Conservation (phyloP, 2,113 vertebrate species). For the Haplochromis burtoni region DNA sequence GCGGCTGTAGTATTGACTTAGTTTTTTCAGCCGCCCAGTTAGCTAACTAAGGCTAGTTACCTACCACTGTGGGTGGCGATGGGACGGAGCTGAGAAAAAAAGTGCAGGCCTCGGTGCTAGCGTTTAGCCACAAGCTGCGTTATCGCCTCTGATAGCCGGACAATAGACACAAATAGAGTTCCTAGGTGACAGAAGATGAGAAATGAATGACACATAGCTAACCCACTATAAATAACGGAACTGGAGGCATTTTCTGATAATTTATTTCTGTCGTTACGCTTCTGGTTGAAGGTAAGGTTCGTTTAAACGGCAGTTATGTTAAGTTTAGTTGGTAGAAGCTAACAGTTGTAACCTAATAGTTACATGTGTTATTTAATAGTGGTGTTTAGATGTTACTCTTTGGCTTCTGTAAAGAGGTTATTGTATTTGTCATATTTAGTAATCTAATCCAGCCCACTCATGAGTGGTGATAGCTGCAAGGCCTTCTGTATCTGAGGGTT, state of each 20-base stretch:
- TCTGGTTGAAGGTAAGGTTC: background rate
- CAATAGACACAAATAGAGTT: slow-evolving; percentile 29
- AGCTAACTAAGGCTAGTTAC: slow-evolving; percentile 19
- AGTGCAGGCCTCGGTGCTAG: slow-evolving; percentile 66
- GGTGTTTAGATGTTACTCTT: background rate
- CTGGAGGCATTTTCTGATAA: background rate
- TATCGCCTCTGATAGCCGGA: slow-evolving; percentile 45
- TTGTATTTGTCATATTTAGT: background rate
- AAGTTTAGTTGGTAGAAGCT: slow-evolving; percentile 20
- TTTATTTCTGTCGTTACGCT: background rate
- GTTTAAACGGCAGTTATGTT: background rate
- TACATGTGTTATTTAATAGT: background rate
- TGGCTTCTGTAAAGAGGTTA: background rate
- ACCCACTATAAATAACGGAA: rapidly evolving
- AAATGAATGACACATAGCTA: background rate
- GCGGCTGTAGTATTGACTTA: background rate
- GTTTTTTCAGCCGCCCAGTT: background rate
- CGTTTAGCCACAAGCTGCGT: slow-evolving; percentile 42
- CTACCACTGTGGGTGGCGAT: slow-evolving; percentile 20
- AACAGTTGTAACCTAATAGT: background rate
- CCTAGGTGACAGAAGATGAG: background rate
- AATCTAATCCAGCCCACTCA: background rate
- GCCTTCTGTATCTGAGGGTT: slow-evolving; percentile 45
- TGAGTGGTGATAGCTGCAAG: slow-evolving; percentile 23
- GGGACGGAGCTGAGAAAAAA: slow-evolving; percentile 32